Evolutionary conservation across 35 echinoderm and acorn worm species (phyloP).

Genomic region (Ophioderma brevispina): DNA sequence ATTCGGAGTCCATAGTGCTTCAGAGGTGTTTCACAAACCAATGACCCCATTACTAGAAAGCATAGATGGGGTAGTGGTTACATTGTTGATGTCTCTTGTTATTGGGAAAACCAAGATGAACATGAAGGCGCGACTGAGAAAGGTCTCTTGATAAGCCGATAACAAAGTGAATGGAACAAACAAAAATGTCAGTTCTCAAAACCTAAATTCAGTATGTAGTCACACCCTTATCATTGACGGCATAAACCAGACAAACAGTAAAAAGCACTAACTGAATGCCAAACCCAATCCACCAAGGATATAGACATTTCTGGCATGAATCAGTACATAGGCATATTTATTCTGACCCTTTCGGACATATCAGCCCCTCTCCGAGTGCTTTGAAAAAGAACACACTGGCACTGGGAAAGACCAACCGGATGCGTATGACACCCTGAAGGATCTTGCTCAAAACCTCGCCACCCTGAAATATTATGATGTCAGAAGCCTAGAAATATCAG

Average conservation of each 20-base stretch:
- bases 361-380: not conserved
- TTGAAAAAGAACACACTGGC: slow-evolving; percentile 21
- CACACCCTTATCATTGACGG: slow-evolving; percentile 33
- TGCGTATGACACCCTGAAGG: slow-evolving; percentile 1
- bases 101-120: slow-evolving; percentile 25
- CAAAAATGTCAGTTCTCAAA: slow-evolving; percentile 38
- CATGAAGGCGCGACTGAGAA: slow-evolving; percentile 34
- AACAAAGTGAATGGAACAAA: slow-evolving; percentile 59
- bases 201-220: slow-evolving; percentile 53
- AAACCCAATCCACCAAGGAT: slow-evolving; percentile 30
- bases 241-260: slow-evolving; percentile 39
- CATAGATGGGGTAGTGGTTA: slow-evolving; percentile 24
- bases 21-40: slow-evolving; percentile 35
- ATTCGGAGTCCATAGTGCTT: slow-evolving; percentile 39
- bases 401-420: slow-evolving; percentile 17
- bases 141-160: slow-evolving; percentile 5
- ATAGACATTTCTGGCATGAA: slow-evolving; percentile 30
- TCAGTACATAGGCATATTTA: slow-evolving; percentile 28
- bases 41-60: slow-evolving; percentile 8
- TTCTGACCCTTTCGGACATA: slow-evolving; percentile 33
- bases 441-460: not conserved
- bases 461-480: slow-evolving; percentile 25
- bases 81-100: slow-evolving; percentile 34
- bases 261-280: slow-evolving; percentile 30
- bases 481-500: not conserved